Base-by-base conservation (phyloP, 2,113 vertebrate species). In the Etia nguti region DNA sequence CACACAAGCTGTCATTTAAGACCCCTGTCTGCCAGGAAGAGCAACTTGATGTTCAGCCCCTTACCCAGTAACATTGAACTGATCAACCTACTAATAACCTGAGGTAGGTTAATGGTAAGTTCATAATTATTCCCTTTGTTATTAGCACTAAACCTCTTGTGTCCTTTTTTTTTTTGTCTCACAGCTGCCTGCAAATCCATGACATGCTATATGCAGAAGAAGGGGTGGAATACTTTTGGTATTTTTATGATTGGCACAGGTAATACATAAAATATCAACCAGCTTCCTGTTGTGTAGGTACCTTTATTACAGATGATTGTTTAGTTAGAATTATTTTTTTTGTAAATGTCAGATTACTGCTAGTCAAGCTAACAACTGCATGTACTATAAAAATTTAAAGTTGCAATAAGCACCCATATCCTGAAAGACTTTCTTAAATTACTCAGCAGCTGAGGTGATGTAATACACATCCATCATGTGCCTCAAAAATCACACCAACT, bases 151-250 rank as follows among this genome's bases (percentile, higher is more conserved):
- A 38, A 65, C 60, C 60, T 22, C 34, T 13, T 38, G 60, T 22
- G 0, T 3, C 10, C 9, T 16, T 38, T 2, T 0, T 36, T 3
- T 65, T 26, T 5, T n/a, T 20, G n/a, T 2, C 34, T 1, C 10
- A 65, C 1, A 65, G 10, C 34, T 65, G 60, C 60, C 60, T 65
- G 20, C 20, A 65, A 16, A 75, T 83, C 48, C 10, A 31, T 54
- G 4, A 46, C 20, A 10, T 56, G 22, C 57, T 36, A 60, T 29
- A 43, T 56, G 48, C 70, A 43, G 46, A 60, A 50, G 56, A 41
- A 65, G 10, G 10, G 43, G 50, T 13, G 22, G 4, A 56, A 54
- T 55, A 24, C 34, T 24, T 24, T 24, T 41, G 29, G n/a, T 41
- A 26, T 80, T 80, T 80, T 56, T 38, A 41, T 6, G n/a, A 29